Evolutionary conservation across 2,797 vertebrate species (phyloP).

Genomic region (Pogonophryne albipinna): DNA sequence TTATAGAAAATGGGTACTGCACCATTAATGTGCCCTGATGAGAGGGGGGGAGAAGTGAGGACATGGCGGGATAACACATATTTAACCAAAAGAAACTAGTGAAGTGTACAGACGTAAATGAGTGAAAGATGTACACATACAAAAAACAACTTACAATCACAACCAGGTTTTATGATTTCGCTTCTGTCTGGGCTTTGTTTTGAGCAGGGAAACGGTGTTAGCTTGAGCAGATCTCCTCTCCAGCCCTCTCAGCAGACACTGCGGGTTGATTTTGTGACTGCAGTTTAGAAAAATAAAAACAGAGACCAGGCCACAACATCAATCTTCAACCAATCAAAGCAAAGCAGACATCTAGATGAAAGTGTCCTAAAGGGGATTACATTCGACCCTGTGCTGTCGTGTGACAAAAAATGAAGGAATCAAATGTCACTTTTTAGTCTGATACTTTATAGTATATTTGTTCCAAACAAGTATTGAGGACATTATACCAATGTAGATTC

Average conservation of each 20-base stretch:
- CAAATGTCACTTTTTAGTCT: neutral
- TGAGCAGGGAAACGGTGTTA: conserved; percentile 22
- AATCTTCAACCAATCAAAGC: conserved; percentile 35
- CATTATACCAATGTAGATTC: neutral
- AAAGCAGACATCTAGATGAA: conserved; percentile 23
- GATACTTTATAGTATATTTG: neutral
- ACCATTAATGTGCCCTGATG: neutral
- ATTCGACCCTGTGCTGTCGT: neutral
- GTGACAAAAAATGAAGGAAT: neutral
- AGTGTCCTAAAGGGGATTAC: neutral
- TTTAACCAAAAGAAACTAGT: conserved; percentile 18
- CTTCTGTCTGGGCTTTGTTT: conserved; percentile 31
- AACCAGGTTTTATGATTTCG: conserved; percentile 19
- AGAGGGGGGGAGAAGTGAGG: neutral
- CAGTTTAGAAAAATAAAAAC: conserved; percentile 36
- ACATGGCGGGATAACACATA: neutral
- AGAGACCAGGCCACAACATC: conserved; percentile 26
- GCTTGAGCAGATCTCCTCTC: conserved; percentile 39
- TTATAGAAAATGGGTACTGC: neutral
- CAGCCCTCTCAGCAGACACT: conserved; percentile 21
- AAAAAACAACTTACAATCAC: neutral
- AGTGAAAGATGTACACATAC: neutral
- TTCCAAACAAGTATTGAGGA: neutral
- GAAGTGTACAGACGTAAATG: conserved; percentile 14
- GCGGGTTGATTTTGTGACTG: conserved; percentile 43